A percentile compares a stretch with the other conserved stretches of the same genome.
phyloP scores from a whole-genome alignment of 2,797 vertebrate genomes.

The Yasuhikotakia modesta region DNA sequence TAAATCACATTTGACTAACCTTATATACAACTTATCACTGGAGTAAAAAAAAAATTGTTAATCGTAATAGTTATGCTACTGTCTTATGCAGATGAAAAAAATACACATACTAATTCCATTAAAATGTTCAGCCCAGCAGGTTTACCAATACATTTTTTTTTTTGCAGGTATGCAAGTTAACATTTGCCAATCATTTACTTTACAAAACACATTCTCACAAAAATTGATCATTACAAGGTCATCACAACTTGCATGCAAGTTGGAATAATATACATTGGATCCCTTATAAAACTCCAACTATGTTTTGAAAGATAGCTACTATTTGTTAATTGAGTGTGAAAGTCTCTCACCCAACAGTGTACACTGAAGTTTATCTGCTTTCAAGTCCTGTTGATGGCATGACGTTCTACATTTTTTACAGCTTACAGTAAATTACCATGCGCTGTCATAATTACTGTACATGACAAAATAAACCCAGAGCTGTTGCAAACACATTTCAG shows the following conservation, averaged over 20 bases:
- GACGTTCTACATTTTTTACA: conserved; percentile 52
- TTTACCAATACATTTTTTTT: conserved; percentile 17
- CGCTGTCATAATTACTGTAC: conserved; percentile 65
- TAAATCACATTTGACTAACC: conserved; percentile 43
- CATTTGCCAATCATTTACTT: conserved; percentile 4
- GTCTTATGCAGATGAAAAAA: neutral
- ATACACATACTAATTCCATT: conserved; percentile 2
- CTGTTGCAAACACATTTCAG: conserved; percentile 54
- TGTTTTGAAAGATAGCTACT: conserved; percentile 38
- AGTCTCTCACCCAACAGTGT: conserved; percentile 34
- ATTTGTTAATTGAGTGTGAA: conserved; percentile 55
- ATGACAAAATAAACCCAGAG: conserved; percentile 47
- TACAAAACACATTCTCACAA: neutral
- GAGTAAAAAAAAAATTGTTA: no score
- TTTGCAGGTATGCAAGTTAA: neutral
- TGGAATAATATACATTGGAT: conserved; percentile 43
- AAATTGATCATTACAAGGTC: neutral
- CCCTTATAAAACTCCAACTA: conserved; percentile 33
- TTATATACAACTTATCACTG: no score
- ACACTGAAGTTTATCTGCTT: conserved; percentile 26
- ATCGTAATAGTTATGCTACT: neutral
- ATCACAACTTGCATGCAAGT: no score
- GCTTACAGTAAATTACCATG: conserved; percentile 62
- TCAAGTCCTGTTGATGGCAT: conserved; percentile 28
- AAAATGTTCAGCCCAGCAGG: conserved; percentile 3